These are phyloP conservation scores for Rotaria socialis DNA, from an alignment of 2,888 invertebrate genomes.

Conservation along the genomic window DNA sequence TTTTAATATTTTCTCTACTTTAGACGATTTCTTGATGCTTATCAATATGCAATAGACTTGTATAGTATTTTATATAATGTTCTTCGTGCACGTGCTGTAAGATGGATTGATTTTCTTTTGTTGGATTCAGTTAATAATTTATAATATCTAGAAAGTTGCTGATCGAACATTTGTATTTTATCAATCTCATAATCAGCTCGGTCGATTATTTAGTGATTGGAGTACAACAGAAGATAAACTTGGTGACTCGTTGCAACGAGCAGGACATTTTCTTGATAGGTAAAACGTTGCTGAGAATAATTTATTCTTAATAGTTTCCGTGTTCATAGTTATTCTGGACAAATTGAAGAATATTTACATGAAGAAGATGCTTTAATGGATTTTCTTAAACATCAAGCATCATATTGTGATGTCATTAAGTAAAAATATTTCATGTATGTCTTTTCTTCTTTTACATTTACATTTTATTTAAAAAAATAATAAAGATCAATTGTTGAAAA, in stretches of 20 bases:
- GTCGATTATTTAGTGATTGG: slow-evolving; percentile 25
- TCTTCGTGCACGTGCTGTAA: slow-evolving; percentile 19
- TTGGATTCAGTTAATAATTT: too few species aligned
- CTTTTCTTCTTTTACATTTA: background rate
- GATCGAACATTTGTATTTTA: background rate
- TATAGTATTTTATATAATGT: background rate
- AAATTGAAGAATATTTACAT: slow-evolving; percentile 31
- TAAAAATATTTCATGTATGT: background rate
- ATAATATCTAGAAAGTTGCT: background rate
- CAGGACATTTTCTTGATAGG: slow-evolving; percentile 19
- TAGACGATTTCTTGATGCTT: slow-evolving; percentile 3
- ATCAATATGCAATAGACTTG: slow-evolving; percentile 5
- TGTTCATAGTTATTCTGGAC: background rate
- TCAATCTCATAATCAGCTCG: slow-evolving; percentile 21
- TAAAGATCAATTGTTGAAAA: background rate
- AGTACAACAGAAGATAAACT: slow-evolving; percentile 27
- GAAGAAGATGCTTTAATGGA: slow-evolving; percentile 27
- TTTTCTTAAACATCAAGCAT: slow-evolving; percentile 25
- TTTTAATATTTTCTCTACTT: background rate
- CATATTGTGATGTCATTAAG: slow-evolving; percentile 24
- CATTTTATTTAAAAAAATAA: background rate
- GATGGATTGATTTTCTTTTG: background rate
- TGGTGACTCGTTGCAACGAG: slow-evolving; percentile 26
- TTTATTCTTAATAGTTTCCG: background rate
- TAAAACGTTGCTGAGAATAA: background rate